A percentile compares a stretch with the other conserved stretches of the same genome.
Evolutionary conservation across 2,113 vertebrate species (phyloP).

Genomic region (Dryoscopus gambensis): DNA sequence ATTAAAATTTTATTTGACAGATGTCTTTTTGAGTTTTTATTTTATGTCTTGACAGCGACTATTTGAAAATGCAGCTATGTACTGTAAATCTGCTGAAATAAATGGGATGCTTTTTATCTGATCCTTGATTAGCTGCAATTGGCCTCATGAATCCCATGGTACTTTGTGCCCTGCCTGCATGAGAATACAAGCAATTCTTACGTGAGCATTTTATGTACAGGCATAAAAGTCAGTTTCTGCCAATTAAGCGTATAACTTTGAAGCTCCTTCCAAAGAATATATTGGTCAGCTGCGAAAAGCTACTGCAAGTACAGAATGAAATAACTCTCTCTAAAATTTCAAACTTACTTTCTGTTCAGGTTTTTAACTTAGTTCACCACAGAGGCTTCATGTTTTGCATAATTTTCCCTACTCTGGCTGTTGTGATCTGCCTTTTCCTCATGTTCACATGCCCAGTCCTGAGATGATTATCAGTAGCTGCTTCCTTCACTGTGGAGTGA

Average conservation of each 20-base stretch:
- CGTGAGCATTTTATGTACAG: background rate
- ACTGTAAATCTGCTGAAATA: background rate
- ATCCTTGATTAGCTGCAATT: conserved; percentile 3
- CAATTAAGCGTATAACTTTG: background rate
- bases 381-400: background rate
- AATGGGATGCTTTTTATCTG: background rate
- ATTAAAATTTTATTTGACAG: conserved; percentile 62
- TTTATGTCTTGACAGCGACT: background rate
- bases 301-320: background rate
- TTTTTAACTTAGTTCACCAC: background rate
- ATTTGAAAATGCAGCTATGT: conserved; percentile 20
- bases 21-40: conserved; percentile 34
- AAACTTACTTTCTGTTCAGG: background rate
- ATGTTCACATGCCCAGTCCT: accelerated
- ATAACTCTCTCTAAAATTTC: background rate
- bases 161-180: background rate
- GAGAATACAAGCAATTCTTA: background rate
- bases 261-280: background rate
- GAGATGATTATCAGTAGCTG: background rate
- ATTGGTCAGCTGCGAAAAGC: background rate
- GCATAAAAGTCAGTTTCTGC: background rate
- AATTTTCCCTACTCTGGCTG: background rate
- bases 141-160: background rate
- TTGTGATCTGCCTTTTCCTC: background rate
- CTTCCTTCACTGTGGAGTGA: background rate